Conservation (phyloP, 2,888 invertebrate species). For the Clostera curtula region DNA sequence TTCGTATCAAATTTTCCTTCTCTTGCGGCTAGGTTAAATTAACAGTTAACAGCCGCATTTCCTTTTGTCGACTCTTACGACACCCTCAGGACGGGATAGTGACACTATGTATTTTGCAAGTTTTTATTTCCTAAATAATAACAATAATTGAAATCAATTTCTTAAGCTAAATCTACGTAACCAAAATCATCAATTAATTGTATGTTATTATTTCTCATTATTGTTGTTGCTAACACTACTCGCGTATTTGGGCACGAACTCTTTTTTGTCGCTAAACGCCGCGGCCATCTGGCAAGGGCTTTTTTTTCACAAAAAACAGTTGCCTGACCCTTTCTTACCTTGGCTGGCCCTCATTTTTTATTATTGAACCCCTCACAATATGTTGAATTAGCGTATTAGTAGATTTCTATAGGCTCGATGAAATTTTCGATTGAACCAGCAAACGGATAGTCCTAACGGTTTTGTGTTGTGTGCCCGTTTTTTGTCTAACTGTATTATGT, state of each 20-base stretch:
- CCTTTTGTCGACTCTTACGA: too few relatives aligned
- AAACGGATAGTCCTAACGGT: slow-evolving; percentile 70
- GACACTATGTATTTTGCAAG: too few relatives aligned
- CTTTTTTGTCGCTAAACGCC: slow-evolving; percentile 69
- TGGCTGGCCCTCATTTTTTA: slow-evolving; percentile 63
- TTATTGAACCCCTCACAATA: slow-evolving; percentile 61
- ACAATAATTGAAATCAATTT: not conserved
- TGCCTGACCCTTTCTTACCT: slow-evolving; percentile 74
- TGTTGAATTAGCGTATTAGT: slow-evolving; percentile 73
- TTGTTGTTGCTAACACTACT: slow-evolving; percentile 33
- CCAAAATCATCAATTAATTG: not conserved
- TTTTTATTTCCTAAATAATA: too few relatives aligned
- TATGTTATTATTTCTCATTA: not conserved
- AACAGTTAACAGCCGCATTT: too few relatives aligned
- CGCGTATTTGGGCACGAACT: slow-evolving; percentile 61
- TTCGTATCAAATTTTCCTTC: too few relatives aligned
- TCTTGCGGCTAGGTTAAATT: too few relatives aligned
- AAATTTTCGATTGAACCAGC: slow-evolving; percentile 68
- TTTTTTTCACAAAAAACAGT: slow-evolving; percentile 55
- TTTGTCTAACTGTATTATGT: slow-evolving; percentile 35
- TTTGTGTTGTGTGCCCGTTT: slow-evolving; percentile 40
- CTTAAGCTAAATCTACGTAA: not conserved
- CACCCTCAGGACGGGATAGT: too few relatives aligned
- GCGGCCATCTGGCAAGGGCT: slow-evolving; percentile 69
- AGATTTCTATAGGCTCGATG: slow-evolving; percentile 66